Evolutionary conservation across 2,797 vertebrate genomes (phyloP).

Genomic region (Arctocebus calabarensis): DNA sequence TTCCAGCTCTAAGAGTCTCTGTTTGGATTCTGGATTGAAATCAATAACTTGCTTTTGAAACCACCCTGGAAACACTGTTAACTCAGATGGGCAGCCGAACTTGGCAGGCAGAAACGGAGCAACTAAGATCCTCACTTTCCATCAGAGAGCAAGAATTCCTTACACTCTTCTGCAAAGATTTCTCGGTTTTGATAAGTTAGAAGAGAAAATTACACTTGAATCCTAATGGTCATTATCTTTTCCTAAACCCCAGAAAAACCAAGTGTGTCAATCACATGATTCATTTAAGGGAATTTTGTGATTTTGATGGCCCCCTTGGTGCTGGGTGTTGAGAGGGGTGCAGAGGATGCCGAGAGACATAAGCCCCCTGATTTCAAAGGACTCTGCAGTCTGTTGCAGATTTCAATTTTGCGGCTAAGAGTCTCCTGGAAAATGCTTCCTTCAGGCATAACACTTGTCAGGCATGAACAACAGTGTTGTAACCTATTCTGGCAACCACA

Average conservation of each 20-base stretch:
- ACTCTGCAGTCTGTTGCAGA: neutral
- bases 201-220: constrained; percentile 52
- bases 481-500: neutral
- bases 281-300: neutral
- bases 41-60: constrained; percentile 65
- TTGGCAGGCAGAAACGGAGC: neutral
- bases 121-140: neutral
- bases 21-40: constrained; percentile 51
- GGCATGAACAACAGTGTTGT: neutral
- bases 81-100: neutral
- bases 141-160: constrained; percentile 19
- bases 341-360: neutral
- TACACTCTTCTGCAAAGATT: neutral
- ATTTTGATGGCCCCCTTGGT: neutral
- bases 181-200: neutral
- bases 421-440: neutral
- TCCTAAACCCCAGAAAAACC: neutral
- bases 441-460: neutral
- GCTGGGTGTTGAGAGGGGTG: neutral
- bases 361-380: neutral
- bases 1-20: neutral
- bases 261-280: neutral
- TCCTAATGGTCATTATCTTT: constrained; percentile 26
- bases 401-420: neutral
- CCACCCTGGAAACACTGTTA: neutral